These are phyloP conservation scores for Axis porcinus DNA, from an alignment of 2,113 vertebrate genomes.

Conservation along the genomic window DNA sequence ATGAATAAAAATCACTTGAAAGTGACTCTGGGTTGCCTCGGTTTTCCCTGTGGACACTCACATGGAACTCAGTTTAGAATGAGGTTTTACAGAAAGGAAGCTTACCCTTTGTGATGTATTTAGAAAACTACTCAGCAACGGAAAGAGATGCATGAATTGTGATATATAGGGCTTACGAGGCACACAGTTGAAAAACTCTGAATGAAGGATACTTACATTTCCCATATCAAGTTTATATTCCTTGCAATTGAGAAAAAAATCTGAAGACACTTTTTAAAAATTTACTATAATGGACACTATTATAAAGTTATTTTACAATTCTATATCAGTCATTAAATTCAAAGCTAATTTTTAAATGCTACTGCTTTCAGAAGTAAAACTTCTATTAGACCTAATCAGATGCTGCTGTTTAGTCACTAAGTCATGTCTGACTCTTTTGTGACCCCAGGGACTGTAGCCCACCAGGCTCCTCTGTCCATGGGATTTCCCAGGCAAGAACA, in stretches of 20 bases:
- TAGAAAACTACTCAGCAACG: background rate
- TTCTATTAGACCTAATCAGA: background rate
- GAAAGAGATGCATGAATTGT: background rate
- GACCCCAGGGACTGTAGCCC: background rate
- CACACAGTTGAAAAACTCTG: background rate
- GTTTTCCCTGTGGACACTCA: background rate
- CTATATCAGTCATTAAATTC: background rate
- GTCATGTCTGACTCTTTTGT: background rate
- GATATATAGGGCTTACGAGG: background rate
- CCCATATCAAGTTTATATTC: background rate
- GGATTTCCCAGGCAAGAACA: background rate
- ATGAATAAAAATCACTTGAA: background rate
- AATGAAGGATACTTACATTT: background rate
- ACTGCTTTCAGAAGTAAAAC: constrained; percentile 11
- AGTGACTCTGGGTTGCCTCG: background rate
- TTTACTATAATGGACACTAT: background rate
- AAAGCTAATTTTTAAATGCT: background rate
- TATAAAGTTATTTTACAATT: background rate
- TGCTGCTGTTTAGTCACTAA: background rate
- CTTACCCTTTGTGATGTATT: constrained; percentile 17
- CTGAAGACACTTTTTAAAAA: background rate
- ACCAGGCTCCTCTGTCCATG: background rate
- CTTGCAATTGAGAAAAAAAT: background rate
- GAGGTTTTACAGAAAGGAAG: constrained; percentile 16
- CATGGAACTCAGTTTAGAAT: background rate